These are phyloP conservation scores for Scalopus aquaticus DNA, from an alignment of 2,113 vertebrate genomes.

Conservation along the genomic window DNA sequence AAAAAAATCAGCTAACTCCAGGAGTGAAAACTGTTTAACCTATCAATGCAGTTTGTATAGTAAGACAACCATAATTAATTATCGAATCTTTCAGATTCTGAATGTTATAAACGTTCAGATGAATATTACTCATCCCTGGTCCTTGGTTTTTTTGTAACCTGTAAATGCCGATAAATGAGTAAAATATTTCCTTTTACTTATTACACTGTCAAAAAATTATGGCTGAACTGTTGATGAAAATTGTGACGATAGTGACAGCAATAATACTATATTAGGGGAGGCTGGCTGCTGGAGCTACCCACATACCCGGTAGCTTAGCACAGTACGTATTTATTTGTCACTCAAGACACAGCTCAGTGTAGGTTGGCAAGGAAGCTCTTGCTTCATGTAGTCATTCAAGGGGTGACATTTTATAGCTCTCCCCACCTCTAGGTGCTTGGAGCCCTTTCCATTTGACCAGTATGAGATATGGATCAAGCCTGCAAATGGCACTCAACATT, in stretches of 20 bases:
- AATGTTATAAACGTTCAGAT: background rate
- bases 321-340: background rate
- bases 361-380: background rate
- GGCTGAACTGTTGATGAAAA: background rate
- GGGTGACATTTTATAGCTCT: background rate
- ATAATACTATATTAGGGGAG: background rate
- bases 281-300: background rate
- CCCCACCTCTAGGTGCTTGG: background rate
- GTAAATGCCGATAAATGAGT: background rate
- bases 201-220: background rate
- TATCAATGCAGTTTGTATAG: background rate
- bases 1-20: background rate
- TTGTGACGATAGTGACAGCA: background rate
- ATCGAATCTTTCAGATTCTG: background rate
- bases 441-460: background rate
- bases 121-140: background rate
- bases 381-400: background rate
- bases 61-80: constrained; percentile 24
- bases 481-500: background rate
- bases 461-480: background rate
- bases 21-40: constrained; percentile 11
- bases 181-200: background rate
- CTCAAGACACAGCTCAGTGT: background rate
- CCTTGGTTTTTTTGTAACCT: background rate
- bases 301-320: background rate